These are phyloP conservation scores for Atta colombica DNA, from an alignment of 1,140 invertebrate species.

Conservation along the genomic window DNA sequence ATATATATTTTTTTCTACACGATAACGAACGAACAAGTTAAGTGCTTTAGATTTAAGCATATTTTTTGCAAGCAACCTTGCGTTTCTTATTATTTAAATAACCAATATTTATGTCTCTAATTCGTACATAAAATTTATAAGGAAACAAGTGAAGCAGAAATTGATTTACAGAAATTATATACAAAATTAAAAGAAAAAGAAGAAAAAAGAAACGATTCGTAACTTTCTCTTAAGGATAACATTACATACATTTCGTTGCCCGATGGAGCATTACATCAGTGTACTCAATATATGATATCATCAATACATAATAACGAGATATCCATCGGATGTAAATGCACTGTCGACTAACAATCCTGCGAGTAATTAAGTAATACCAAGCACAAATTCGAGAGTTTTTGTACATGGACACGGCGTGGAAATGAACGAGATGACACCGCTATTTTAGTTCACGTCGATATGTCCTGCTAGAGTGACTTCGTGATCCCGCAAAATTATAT, in stretches of 20 bases:
- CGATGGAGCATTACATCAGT: conserved; percentile 40
- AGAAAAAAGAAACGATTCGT: conserved; percentile 41
- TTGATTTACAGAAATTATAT: conserved; percentile 61
- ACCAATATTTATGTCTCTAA: conserved; percentile 64
- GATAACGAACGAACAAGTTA: conserved; percentile 24
- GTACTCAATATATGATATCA: background rate
- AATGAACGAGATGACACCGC: conserved; percentile 36
- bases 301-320: conserved; percentile 8
- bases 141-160: conserved; percentile 53
- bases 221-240: conserved; percentile 56
- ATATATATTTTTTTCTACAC: conserved; percentile 14
- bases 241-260: conserved; percentile 48
- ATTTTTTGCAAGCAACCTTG: conserved; percentile 75
- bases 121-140: conserved; percentile 53
- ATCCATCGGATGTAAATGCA: conserved; percentile 55
- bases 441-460: conserved; percentile 69
- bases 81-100: conserved; percentile 71
- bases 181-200: conserved; percentile 65
- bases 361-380: conserved; percentile 63
- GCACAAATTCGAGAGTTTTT: conserved; percentile 47
- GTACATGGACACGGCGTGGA: conserved; percentile 2
- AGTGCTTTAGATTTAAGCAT: background rate
- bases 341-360: background rate
- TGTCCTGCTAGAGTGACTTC: conserved; percentile 68
- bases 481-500: conserved; percentile 67